phyloP scores from a whole-genome alignment of 2,113 vertebrate genomes.

The Morone chrysops region DNA sequence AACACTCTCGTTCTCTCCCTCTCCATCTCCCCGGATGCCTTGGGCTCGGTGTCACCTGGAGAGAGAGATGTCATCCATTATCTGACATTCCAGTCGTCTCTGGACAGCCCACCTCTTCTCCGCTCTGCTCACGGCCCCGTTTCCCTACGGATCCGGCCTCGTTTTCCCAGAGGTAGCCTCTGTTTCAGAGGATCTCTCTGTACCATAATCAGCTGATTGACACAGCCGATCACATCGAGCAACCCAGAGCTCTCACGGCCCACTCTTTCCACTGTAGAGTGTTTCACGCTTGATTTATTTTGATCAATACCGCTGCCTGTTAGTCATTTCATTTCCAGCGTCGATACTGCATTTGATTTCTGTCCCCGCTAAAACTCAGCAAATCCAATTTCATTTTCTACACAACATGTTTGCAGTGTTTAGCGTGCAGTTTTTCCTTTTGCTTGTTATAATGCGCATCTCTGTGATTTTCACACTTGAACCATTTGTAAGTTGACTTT shows the following conservation, averaged over 20 bases:
- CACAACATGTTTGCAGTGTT: slow-evolving; percentile 11
- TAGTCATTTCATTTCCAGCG: slow-evolving; percentile 60
- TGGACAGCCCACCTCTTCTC: slow-evolving; percentile 41
- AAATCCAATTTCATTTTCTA: slow-evolving; percentile 30
- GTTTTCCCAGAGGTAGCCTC: slow-evolving; percentile 27
- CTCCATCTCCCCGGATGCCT: slow-evolving; percentile 52
- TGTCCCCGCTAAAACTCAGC: slow-evolving; percentile 18
- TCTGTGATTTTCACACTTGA: slow-evolving; percentile 2
- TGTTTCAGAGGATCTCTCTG: slow-evolving; percentile 25
- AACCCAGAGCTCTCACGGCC: slow-evolving; percentile 10
- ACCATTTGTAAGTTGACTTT: neutral
- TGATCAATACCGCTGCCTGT: slow-evolving; percentile 53
- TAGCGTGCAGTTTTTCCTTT: neutral
- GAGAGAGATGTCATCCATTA: slow-evolving; percentile 68
- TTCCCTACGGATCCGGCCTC: slow-evolving; percentile 20
- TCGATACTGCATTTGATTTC: slow-evolving; percentile 41
- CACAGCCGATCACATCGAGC: slow-evolving; percentile 21
- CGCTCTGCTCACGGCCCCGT: neutral
- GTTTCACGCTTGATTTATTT: slow-evolving; percentile 59
- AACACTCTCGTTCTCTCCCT: neutral
- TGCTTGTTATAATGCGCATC: neutral
- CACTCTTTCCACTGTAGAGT: slow-evolving; percentile 17
- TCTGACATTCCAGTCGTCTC: slow-evolving; percentile 68
- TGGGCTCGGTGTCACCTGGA: slow-evolving; percentile 66
- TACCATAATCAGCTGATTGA: slow-evolving; percentile 42